Evolutionary conservation across 1,140 invertebrate genomes (phyloP).

Genomic region (Drosophila setifemur): DNA sequence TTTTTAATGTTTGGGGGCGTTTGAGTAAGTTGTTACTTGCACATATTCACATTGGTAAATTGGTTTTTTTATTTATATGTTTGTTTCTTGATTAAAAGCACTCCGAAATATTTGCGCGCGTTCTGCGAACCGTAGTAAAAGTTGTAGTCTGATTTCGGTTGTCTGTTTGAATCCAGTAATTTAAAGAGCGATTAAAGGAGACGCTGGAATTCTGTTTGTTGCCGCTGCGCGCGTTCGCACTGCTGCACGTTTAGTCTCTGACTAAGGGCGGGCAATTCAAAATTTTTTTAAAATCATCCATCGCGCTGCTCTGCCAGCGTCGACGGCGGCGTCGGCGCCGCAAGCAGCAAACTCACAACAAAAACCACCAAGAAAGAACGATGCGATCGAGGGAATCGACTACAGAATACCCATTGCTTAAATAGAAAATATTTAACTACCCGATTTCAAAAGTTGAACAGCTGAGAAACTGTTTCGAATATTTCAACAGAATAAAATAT

Average conservation of each 20-base stretch:
- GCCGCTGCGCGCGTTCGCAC: slow-evolving; percentile 73
- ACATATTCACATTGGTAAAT: slow-evolving; percentile 32
- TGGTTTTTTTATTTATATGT: slow-evolving; percentile 1
- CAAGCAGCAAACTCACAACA: slow-evolving; percentile 75
- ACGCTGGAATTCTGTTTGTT: slow-evolving; percentile 27
- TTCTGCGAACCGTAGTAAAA: not conserved
- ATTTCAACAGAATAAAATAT: too few relatives aligned
- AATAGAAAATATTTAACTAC: too few relatives aligned
- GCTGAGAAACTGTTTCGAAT: too few relatives aligned
- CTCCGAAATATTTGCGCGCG: not conserved
- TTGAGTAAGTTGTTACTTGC: slow-evolving; percentile 7
- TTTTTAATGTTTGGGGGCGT: slow-evolving; percentile 1
- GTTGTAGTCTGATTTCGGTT: not conserved
- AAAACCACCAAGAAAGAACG: too few relatives aligned
- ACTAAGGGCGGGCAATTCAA: slow-evolving; percentile 82
- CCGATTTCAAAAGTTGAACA: too few relatives aligned
- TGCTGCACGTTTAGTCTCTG: slow-evolving; percentile 82
- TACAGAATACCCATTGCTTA: too few relatives aligned
- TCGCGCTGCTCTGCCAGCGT: slow-evolving; percentile 37
- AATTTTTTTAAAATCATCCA: slow-evolving; percentile 82
- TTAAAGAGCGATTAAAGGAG: not conserved
- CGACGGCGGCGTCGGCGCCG: slow-evolving; percentile 31
- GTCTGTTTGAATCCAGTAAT: not conserved
- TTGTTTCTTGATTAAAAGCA: slow-evolving; percentile 12
- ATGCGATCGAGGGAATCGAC: too few relatives aligned